A percentile compares a stretch with the other conserved stretches of the same genome.
phyloP scores from a whole-genome alignment of 30 jellyfish, hydroid and myxozoan species.

The Chrysaora quinquecirrha region DNA sequence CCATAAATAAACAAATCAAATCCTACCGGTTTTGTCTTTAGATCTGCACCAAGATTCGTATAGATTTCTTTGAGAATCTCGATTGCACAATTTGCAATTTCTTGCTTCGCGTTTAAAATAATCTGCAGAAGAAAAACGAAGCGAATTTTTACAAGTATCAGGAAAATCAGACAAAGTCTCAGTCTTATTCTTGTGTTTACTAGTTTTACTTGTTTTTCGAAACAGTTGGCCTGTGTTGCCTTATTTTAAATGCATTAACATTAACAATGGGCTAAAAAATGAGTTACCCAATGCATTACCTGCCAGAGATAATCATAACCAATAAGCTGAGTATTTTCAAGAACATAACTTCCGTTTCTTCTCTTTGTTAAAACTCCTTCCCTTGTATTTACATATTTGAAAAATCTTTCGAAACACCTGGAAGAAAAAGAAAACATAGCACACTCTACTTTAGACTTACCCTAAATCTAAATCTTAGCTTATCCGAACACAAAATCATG shows the following conservation, averaged over 20 bases:
- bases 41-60: constrained; percentile 84
- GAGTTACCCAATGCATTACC: no score
- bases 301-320: constrained; percentile 94
- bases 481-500: no score
- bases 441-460: no score
- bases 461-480: no score
- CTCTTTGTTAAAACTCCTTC: constrained; percentile 83
- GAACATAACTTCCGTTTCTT: constrained; percentile 85
- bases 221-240: no score
- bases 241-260: no score
- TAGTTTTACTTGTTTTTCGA: no score
- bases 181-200: no score
- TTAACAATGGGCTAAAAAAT: no score
- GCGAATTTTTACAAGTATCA: background rate
- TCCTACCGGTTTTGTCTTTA: constrained; percentile 81
- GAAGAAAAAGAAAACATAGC: no score
- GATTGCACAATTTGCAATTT: constrained; percentile 80
- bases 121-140: constrained; percentile 68
- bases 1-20: no score
- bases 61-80: constrained; percentile 85
- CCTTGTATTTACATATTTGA: constrained; percentile 85
- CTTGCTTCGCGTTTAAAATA: constrained; percentile 74
- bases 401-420: constrained; percentile 95
- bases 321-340: constrained; percentile 84
- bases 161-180: background rate